Percentiles rank a stretch among this genome's conserved stretches.
These are phyloP conservation scores for Leucania comma DNA, from an alignment of 2,888 invertebrate species.

Conservation along the genomic window DNA sequence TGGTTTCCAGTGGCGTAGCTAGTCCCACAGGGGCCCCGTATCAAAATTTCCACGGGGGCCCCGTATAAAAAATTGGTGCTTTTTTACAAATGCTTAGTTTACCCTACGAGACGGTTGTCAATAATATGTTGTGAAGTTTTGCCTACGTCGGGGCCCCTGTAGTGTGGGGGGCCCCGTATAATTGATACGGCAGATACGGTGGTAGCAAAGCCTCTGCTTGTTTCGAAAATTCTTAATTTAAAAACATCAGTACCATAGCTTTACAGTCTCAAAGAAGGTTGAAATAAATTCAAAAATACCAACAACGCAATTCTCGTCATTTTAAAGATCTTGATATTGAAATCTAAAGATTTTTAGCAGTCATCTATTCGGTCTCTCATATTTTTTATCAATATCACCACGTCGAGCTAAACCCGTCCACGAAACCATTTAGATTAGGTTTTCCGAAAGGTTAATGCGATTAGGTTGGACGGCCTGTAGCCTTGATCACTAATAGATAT, in stretches of 20 bases:
- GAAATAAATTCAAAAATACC: not conserved
- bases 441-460: slow-evolving; percentile 55
- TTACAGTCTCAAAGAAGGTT: not conserved
- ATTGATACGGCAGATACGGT: too few species aligned
- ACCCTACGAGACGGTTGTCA: too few species aligned
- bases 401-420: slow-evolving; percentile 39
- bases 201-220: too few species aligned
- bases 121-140: too few species aligned
- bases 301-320: too few species aligned
- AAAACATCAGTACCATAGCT: not conserved
- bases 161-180: too few species aligned
- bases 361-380: not conserved
- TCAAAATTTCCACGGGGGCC: too few species aligned
- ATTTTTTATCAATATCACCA: slow-evolving; percentile 36
- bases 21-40: too few species aligned
- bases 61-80: too few species aligned
- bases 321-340: slow-evolving; percentile 12
- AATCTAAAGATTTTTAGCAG: slow-evolving; percentile 1
- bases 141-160: too few species aligned
- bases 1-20: too few species aligned
- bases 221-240: not conserved
- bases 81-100: too few species aligned
- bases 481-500: slow-evolving; percentile 40
- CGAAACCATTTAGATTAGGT: slow-evolving; percentile 58
- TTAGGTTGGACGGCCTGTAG: slow-evolving; percentile 36